A percentile compares a stretch with the other conserved stretches of the same genome.
Conservation (phyloP, 2,113 vertebrate genomes). For the Cyprinus carpio region DNA sequence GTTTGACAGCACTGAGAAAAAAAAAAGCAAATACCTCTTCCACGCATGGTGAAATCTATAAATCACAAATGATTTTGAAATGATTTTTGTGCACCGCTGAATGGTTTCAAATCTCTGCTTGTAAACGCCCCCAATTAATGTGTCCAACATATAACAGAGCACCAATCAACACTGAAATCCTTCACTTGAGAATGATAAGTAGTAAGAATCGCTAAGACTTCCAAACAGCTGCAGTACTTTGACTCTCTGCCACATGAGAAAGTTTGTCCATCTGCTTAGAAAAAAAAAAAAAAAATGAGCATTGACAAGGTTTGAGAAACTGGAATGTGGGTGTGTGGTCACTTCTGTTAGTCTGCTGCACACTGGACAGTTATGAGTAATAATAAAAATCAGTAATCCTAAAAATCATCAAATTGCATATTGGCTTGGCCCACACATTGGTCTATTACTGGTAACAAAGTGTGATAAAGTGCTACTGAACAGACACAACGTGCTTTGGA, state of each 20-base stretch:
- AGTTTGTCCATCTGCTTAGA: neutral
- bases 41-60: no score
- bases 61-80: no score
- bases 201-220: neutral
- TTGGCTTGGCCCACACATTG: neutral
- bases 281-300: neutral
- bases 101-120: no score
- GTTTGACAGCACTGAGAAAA: no score
- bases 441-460: neutral
- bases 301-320: neutral
- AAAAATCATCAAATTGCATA: neutral
- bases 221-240: neutral
- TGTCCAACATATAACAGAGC: neutral
- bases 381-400: neutral
- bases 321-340: neutral
- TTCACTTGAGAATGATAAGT: neutral
- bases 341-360: neutral
- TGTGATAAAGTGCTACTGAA: neutral
- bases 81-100: no score
- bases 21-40: no score
- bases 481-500: neutral
- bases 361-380: neutral
- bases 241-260: neutral
- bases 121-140: neutral
- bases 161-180: neutral